phyloP scores from a whole-genome alignment of 2,888 invertebrate genomes.

The Drosophila borealis region DNA sequence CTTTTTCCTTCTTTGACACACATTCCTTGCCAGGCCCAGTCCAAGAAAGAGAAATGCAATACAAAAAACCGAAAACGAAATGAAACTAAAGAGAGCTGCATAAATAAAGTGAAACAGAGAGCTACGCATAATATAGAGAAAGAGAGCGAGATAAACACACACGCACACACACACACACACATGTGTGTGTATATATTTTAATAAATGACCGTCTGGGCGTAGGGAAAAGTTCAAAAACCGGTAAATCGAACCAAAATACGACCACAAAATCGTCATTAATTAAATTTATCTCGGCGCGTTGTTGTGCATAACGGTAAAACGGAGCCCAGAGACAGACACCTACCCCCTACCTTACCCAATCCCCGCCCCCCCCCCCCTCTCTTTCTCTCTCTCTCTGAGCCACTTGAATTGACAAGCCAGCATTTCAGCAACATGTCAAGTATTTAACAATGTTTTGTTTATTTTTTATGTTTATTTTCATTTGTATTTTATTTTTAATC shows the following conservation, averaged over 20 bases:
- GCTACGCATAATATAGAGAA: conserved; percentile 13
- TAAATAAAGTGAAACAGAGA: conserved; percentile 59
- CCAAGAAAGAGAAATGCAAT: conserved; percentile 64
- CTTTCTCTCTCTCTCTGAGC: conserved; percentile 1
- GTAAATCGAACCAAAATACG: conserved; percentile 58
- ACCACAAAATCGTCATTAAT: conserved; percentile 65
- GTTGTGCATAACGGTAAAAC: conserved; percentile 57
- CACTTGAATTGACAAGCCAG: conserved; percentile 43
- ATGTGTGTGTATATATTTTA: conserved; percentile 1
- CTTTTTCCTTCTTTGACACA: conserved; percentile 48
- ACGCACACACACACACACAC: background rate
- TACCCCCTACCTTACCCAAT: too few species aligned
- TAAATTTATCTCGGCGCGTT: conserved; percentile 59
- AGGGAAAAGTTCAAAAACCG: conserved; percentile 75
- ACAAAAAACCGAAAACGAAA: conserved; percentile 56
- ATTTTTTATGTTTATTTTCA: conserved; percentile 16
- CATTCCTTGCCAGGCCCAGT: conserved; percentile 10
- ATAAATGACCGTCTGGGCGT: conserved; percentile 36
- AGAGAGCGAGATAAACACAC: conserved; percentile 2
- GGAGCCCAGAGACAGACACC: conserved; percentile 4
- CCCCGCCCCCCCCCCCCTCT: background rate
- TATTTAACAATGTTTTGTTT: conserved; percentile 18
- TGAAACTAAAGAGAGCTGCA: conserved; percentile 48
- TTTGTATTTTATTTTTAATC: conserved; percentile 25
- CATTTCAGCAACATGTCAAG: conserved; percentile 25